Evolutionary conservation across 2,113 vertebrate genomes (phyloP).

Genomic region (Coryphaenoides rupestris): DNA sequence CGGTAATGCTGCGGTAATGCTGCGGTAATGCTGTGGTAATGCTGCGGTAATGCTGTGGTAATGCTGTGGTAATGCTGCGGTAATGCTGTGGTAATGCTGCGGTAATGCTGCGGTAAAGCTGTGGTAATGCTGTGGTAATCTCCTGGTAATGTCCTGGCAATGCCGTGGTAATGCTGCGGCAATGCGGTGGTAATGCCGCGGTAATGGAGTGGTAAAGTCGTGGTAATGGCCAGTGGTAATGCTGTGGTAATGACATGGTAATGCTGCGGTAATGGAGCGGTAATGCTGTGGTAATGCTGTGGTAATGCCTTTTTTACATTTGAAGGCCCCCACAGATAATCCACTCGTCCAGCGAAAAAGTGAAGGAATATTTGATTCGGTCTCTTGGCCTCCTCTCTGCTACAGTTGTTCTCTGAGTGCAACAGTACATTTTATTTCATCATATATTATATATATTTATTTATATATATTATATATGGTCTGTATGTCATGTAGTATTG

Average conservation of each 20-base stretch:
- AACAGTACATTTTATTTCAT: neutral
- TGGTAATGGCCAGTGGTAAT: no score
- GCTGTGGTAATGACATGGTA: conserved; percentile 98
- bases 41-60: conserved; percentile 95
- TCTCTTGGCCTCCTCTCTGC: conserved; percentile 75
- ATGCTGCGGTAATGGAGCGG: conserved; percentile 91
- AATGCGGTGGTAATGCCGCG: conserved; percentile 98
- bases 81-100: conserved; percentile 99
- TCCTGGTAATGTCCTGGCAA: no score
- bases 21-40: conserved; percentile 99
- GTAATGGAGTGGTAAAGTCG: no score
- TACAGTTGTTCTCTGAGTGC: conserved; percentile 4
- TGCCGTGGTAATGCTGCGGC: conserved; percentile 97
- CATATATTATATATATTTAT: neutral
- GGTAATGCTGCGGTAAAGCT: no score
- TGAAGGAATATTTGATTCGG: conserved; percentile 97
- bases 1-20: no score
- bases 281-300: conserved; percentile 91
- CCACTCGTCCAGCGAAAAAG: conserved; percentile 92
- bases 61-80: conserved; percentile 98
- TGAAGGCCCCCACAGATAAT: conserved; percentile 91
- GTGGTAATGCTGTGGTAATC: conserved; percentile 99
- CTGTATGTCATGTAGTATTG: no score
- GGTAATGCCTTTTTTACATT: conserved; percentile 99
- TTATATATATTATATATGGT: neutral